A percentile compares a stretch with the other conserved stretches of the same genome.
phyloP scores from a whole-genome alignment of 1,140 invertebrate species.

The Platorchestia sp. region DNA sequence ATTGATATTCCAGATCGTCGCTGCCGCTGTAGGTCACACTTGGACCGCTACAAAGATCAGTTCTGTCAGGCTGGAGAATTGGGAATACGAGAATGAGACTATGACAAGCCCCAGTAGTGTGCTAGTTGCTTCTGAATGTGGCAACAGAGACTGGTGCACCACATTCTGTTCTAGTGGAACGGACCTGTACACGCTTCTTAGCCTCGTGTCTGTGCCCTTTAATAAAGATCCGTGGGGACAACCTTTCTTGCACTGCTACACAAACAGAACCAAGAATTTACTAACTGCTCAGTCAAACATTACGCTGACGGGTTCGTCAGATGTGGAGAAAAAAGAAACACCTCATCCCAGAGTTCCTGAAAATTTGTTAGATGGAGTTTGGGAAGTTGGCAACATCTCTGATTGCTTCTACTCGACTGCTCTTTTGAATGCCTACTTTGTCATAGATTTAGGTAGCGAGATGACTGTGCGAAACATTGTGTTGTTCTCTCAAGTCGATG shows the following conservation, averaged over 20 bases:
- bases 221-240: neutral
- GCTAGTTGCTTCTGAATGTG: neutral
- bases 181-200: neutral
- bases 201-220: neutral
- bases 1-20: neutral
- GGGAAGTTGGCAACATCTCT: neutral
- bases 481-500: neutral
- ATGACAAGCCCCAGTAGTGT: neutral
- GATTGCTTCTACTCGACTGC: neutral
- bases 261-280: neutral
- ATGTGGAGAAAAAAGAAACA: no score
- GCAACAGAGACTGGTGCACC: neutral
- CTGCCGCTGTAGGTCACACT: neutral
- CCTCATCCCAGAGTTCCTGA: neutral
- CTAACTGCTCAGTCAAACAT: conserved; percentile 20
- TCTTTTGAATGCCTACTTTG: neutral
- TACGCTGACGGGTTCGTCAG: neutral
- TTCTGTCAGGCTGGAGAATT: neutral
- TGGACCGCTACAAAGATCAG: neutral
- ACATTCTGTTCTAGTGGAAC: neutral
- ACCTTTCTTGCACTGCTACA: conserved; percentile 15
- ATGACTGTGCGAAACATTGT: neutral
- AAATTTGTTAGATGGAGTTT: neutral
- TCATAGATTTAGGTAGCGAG: neutral
- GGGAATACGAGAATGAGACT: neutral